A percentile compares a stretch with the other conserved stretches of the same genome.
These are phyloP conservation scores for Eulemur rufifrons DNA, from an alignment of 2,113 vertebrate species.

Conservation along the genomic window DNA sequence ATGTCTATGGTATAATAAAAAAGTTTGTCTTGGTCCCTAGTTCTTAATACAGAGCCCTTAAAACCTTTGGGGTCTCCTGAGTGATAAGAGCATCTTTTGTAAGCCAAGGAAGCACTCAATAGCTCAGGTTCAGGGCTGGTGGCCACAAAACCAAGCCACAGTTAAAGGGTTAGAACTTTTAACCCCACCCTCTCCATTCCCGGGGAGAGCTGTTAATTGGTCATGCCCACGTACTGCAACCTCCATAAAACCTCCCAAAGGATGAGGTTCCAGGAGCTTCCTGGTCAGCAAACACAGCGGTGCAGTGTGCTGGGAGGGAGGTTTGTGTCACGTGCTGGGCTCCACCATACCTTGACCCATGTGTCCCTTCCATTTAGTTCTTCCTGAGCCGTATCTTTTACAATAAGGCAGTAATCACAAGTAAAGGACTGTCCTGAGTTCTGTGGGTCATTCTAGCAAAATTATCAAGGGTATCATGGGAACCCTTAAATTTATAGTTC, in stretches of 20 bases:
- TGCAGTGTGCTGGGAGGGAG: neutral
- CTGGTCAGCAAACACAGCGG: too few species aligned
- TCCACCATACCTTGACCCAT: neutral
- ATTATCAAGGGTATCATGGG: neutral
- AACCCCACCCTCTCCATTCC: neutral
- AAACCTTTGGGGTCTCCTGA: neutral
- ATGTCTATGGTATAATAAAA: neutral
- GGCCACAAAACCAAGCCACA: neutral
- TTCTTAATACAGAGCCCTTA: neutral
- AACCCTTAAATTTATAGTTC: neutral
- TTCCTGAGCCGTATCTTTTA: neutral
- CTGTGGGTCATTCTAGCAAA: neutral
- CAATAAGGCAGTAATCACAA: neutral
- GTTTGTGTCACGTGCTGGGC: neutral
- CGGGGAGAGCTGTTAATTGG: too few species aligned
- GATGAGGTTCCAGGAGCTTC: neutral
- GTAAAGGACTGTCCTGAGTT: neutral
- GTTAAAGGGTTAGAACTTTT: neutral
- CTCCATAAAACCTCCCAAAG: neutral
- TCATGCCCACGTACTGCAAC: neutral
- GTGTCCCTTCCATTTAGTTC: neutral
- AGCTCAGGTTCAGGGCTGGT: neutral
- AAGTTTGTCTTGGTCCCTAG: neutral
- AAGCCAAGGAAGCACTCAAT: neutral
- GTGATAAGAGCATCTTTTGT: neutral